These are phyloP conservation scores for Vollenhovia emeryi DNA, from an alignment of 1,140 invertebrate species.

Conservation along the genomic window DNA sequence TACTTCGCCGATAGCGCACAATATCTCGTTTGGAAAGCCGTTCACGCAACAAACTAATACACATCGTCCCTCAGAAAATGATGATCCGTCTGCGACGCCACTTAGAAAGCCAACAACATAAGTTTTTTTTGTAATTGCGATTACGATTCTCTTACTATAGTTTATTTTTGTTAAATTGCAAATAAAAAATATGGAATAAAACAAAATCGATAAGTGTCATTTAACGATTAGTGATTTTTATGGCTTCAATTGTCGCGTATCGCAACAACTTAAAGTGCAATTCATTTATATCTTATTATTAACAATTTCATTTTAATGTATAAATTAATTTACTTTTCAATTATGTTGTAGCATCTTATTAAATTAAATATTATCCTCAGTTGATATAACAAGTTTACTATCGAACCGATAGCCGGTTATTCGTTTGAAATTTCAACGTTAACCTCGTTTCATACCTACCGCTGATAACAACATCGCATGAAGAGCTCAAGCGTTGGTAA, in stretches of 20 bases:
- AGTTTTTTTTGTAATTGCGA: background rate
- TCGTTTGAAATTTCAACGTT: background rate
- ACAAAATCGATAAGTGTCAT: background rate
- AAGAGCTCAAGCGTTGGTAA: slow-evolving; percentile 3
- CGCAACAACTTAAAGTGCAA: background rate
- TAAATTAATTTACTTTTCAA: background rate
- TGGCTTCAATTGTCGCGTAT: background rate
- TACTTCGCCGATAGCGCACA: slow-evolving; percentile 5
- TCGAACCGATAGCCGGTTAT: background rate
- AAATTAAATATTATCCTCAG: slow-evolving; percentile 1
- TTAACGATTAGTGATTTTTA: background rate
- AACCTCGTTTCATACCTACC: background rate
- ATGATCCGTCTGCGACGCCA: background rate
- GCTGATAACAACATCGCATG: background rate
- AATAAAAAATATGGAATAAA: background rate
- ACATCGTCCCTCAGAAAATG: background rate
- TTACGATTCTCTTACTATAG: background rate
- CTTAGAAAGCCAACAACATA: background rate
- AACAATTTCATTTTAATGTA: background rate
- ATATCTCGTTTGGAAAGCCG: background rate
- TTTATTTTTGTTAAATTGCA: background rate
- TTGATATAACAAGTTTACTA: background rate
- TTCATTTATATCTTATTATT: background rate
- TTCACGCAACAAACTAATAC: slow-evolving; percentile 10
- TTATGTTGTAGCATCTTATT: background rate